Evolutionary conservation across 2,888 invertebrate genomes (phyloP).

Genomic region (Ichneumoninae sp.): DNA sequence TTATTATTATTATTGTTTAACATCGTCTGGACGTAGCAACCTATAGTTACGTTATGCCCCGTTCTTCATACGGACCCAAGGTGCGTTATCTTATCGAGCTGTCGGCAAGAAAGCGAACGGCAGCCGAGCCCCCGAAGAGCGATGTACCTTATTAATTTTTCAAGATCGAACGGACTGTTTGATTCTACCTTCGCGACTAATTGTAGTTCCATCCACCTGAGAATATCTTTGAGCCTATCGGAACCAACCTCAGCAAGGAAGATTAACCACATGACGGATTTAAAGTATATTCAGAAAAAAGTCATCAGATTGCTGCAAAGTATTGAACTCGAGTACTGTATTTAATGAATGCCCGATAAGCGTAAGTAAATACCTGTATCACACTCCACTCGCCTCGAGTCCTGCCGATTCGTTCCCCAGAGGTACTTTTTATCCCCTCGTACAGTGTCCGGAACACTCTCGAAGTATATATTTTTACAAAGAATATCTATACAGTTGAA

Average conservation of each 20-base stretch:
- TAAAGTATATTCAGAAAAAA: neutral
- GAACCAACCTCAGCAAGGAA: too few species aligned
- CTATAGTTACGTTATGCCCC: neutral
- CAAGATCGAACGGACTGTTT: neutral
- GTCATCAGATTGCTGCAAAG: neutral
- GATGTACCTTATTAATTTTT: slow-evolving; percentile 3
- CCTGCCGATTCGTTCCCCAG: slow-evolving; percentile 30
- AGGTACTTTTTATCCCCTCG: neutral
- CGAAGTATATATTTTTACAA: neutral
- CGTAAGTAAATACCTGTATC: slow-evolving; percentile 62
- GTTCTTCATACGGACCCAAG: neutral
- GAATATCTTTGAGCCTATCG: neutral
- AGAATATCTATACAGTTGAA: neutral
- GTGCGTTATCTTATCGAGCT: slow-evolving; percentile 59
- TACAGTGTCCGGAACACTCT: neutral
- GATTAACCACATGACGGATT: too few species aligned
- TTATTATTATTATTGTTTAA: neutral
- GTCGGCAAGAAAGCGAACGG: slow-evolving; percentile 15
- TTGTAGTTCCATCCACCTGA: neutral
- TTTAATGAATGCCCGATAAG: slow-evolving; percentile 31
- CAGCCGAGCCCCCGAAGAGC: neutral
- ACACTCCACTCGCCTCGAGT: slow-evolving; percentile 58
- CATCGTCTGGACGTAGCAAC: neutral
- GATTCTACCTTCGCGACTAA: neutral
- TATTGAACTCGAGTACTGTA: slow-evolving; percentile 34